phyloP scores from a whole-genome alignment of 2,888 invertebrate genomes.

The Vannuccia rotundouncinata region DNA sequence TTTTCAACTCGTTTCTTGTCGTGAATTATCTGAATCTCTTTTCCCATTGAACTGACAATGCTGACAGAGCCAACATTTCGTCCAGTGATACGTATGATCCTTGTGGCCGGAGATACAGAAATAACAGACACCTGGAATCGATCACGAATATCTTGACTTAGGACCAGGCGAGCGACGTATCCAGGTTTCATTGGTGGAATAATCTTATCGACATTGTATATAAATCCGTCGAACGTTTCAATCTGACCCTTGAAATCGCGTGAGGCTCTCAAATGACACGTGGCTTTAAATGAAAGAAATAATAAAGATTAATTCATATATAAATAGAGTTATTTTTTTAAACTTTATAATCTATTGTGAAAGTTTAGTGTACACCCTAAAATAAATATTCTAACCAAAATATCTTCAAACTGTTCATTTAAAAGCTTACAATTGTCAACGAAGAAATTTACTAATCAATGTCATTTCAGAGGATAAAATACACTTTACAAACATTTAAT shows the following conservation, averaged over 20 bases:
- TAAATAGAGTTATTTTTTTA: no score
- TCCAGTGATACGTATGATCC: background rate
- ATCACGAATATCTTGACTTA: constrained; percentile 2
- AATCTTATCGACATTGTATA: background rate
- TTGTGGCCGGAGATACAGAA: background rate
- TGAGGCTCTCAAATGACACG: background rate
- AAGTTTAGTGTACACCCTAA: no score
- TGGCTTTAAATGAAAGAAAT: background rate
- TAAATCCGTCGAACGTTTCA: background rate
- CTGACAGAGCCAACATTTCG: background rate
- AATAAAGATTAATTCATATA: background rate
- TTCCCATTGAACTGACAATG: background rate
- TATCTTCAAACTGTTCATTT: no score
- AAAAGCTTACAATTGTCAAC: no score
- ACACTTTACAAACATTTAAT: background rate
- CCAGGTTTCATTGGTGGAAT: background rate
- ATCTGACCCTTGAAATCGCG: background rate
- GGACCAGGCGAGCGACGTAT: background rate
- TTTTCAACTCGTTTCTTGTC: background rate
- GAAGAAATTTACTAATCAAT: no score
- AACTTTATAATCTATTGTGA: no score
- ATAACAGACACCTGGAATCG: background rate
- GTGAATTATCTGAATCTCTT: background rate
- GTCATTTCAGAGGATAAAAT: background rate
- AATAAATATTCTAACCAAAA: no score